Evolutionary conservation across 2,888 invertebrate genomes (phyloP).

Genomic region (Orchesella flavescens): DNA sequence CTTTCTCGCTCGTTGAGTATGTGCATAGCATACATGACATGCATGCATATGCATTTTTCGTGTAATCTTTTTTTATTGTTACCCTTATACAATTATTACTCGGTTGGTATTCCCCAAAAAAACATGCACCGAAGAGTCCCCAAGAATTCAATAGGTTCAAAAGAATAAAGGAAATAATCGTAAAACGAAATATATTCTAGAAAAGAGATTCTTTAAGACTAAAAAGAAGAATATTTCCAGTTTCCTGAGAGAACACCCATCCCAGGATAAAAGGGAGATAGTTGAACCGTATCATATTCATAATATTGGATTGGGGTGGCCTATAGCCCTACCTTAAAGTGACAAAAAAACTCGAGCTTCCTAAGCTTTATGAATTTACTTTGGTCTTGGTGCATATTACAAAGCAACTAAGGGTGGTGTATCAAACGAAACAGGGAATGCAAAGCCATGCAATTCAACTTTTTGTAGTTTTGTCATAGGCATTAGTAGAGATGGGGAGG

Average conservation of each 20-base stretch:
- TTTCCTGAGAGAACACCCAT: no score
- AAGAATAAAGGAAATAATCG: no score
- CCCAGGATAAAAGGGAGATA: conserved; percentile 8
- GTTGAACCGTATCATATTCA: conserved; percentile 26
- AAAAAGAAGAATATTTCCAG: no score
- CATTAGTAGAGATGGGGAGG: conserved; percentile 31
- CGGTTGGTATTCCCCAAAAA: no score
- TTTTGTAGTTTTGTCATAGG: conserved; percentile 10
- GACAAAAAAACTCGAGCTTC: conserved; percentile 20
- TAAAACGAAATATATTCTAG: no score
- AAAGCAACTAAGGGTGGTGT: conserved; percentile 18
- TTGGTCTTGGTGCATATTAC: background rate
- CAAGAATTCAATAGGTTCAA: no score
- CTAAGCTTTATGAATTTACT: background rate
- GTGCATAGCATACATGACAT: background rate
- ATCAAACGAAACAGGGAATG: conserved; percentile 12
- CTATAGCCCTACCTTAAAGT: conserved; percentile 39
- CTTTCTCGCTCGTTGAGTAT: background rate
- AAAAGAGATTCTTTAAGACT: no score
- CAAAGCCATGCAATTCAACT: conserved; percentile 29
- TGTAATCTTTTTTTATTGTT: no score
- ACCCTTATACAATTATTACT: no score
- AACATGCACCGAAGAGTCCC: no score
- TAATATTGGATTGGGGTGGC: conserved; percentile 33
- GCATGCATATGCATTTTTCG: no score